Evolutionary conservation across 2,113 vertebrate genomes (phyloP).

Genomic region (Anolis carolinensis): DNA sequence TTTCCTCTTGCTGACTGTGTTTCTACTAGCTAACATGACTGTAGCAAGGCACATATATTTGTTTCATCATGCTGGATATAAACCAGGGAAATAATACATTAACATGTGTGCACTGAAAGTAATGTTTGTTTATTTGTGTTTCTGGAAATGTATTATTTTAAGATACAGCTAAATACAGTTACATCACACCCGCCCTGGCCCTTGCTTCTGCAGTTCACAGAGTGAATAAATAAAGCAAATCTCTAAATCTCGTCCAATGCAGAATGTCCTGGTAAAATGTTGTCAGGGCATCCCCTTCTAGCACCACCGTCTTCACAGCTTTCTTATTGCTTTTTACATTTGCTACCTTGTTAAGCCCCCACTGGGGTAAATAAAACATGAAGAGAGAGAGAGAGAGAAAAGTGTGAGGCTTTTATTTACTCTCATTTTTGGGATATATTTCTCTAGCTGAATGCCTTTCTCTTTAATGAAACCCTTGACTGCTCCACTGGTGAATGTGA

Average conservation of each 20-base stretch:
- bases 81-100: background rate
- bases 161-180: slow-evolving; percentile 23
- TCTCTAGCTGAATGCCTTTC: slow-evolving; percentile 81
- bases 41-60: background rate
- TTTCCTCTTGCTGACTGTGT: background rate
- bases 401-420: slow-evolving; percentile 76
- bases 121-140: background rate
- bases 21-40: background rate
- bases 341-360: slow-evolving; percentile 72
- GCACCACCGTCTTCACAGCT: slow-evolving; percentile 59
- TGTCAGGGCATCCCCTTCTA: slow-evolving; percentile 50
- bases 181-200: background rate
- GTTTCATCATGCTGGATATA: background rate
- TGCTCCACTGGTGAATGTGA: slow-evolving; percentile 84
- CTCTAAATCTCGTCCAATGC: slow-evolving; percentile 46
- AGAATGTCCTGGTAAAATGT: slow-evolving; percentile 57
- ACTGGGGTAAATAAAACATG: slow-evolving; percentile 78
- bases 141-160: slow-evolving; percentile 12
- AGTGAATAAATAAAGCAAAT: background rate
- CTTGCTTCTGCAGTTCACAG: slow-evolving; percentile 4
- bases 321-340: slow-evolving; percentile 66
- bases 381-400: slow-evolving; percentile 74
- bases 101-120: background rate
- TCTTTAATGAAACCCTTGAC: slow-evolving; percentile 87
- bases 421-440: slow-evolving; percentile 80